Base-by-base conservation (phyloP, 2,797 vertebrate genomes). In the Clarias laeviceps region DNA sequence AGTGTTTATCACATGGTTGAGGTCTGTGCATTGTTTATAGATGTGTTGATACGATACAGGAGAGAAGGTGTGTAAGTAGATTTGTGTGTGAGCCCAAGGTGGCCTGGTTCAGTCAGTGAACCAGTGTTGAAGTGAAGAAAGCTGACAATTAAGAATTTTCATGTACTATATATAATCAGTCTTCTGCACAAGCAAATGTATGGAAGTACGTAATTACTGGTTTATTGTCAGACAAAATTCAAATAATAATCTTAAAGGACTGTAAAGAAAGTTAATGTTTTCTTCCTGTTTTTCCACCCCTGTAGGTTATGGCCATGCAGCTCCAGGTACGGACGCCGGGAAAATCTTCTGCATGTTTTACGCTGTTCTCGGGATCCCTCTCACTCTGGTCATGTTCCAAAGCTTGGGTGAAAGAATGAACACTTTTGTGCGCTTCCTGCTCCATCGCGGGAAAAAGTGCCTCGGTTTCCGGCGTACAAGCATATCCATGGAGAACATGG, bases 321-420 rank as follows among this genome's bases (percentile, higher is more conserved):
- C 97, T 3, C 98, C 98, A 0, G 97, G 97, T 85, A 99, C 98
- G 0, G 97, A 99, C 0, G 96, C 97, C 0, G 97, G 98, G 80
- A 99, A 99, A 91, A 95, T 97, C 64, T 99, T 99, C 96, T 99
- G 98, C 93, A 99, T 99, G 98, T 99, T 99, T 94, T 99, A 99
- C 0, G 98, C 97, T 0, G 96, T 98, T 5, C 94, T 99, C 83
- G 98, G 98, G 87, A 99, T 99, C 80, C 98, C 98, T 5, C 96
- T 99, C 82, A 98, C 97, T 0, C 90, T 99, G 91, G 97, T 99
- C 91, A 99, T 99, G 97, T 99, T 99, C 95, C 98, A 99, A 93
- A 99, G 98, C 93, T 94, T 99, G 86, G 98, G 98, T 0, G 98
- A 99, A 88, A 95, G 98, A 88, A 98, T 99, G 96, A 99, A 99